Evolutionary conservation across 2,797 vertebrate genomes (phyloP), one percentile per base, ranked within the genome.

Genomic region (Chelon auratus): DNA sequence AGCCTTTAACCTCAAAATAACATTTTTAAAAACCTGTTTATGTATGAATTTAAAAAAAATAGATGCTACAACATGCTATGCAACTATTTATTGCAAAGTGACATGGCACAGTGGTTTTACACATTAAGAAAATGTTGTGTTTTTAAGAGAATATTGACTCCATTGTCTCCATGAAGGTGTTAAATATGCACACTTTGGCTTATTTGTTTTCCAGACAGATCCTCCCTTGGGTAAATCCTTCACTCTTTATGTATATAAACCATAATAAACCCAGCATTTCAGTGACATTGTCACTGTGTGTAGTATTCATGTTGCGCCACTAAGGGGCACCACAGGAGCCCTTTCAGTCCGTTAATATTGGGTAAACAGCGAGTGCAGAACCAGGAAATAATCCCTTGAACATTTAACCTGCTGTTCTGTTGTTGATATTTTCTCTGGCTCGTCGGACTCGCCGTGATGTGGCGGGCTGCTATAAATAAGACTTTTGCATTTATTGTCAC

Each of bases 321-420:
- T 77, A 69, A 54, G 83, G 52, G 90, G 85, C 89, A 87, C 84
- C 22, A 73, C 43, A 80, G 55, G 45, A 82, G 56, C 53, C 45
- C 33, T 66, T 62, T 75, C 54, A 30, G 52, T 58, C 45, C 62
- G 60, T 42, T 72, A 60, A 62, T 54, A 61, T 33, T 56, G 47
- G 12, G 62, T 53, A 74, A 73, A 84, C 68, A 65, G 59, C 22
- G 26, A 73, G 65, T 73, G 68, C 59, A 78, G 40, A 75, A 72
- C 61, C 50, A 68, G 80, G 68, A 84, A 82, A 85, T 87, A 85
- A 89, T 79, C 77, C 72, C 66, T 55, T 65, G 55, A 84, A 84
- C 66, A 78, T 83, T 86, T 83, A 84, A 90, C 80, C 75, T 85
- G 70, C 63, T 80, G 58, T 77, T 85, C 59, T 66, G 63, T 65